Evolutionary conservation across 2,113 vertebrate genomes (phyloP), one percentile per base, ranked within the genome.

Genomic region (Otis tarda): DNA sequence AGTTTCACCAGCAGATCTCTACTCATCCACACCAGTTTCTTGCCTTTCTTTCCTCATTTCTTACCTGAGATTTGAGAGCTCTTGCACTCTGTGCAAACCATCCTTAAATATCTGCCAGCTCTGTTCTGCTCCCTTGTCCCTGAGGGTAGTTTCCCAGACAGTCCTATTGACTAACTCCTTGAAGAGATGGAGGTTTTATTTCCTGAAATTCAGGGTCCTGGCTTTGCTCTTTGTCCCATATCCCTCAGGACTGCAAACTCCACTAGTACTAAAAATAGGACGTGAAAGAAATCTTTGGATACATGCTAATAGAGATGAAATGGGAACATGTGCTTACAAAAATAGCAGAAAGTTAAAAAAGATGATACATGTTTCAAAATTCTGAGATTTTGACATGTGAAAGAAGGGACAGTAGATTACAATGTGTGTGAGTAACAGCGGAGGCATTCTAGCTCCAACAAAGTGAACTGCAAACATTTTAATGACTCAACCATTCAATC

Each of bases 71-170:
- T 23, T 15, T 3, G 8, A 22, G 9, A 71, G 19, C 6, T 61
- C 28, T 76, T 30, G 12, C 0, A 0, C 18, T 81, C 33, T 77
- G 1, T 35, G 41, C 15, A 43, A 87, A 55, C 22, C 2, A 0
- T 47, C 28, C 45, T 70, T 80, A 56, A 70, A 76, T 6, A 52
- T 67, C 31, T 84, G 10, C 57, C 22, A 30, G 10, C 7, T 76
- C 33, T 77, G 1, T 35, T 73, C n/a, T 0, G 0, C 18, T 30
- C 5, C 28, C 4, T 55, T 82, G 11, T 31, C 14, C 8, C 27
- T 55, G 8, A 64, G 13, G 11, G 13, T 3, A 25, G 15, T 33
- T 94, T 86, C 24, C 11, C 12, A 43, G 15, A 2, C 3, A 2
- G 8, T 49, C 23, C 12, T 49, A 45, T 22, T 77, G 33, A 12